Percentiles rank a stretch among this genome's conserved stretches.
Conservation (phyloP, 2,888 invertebrate genomes). For the Stenoptilia bipunctidactyla region DNA sequence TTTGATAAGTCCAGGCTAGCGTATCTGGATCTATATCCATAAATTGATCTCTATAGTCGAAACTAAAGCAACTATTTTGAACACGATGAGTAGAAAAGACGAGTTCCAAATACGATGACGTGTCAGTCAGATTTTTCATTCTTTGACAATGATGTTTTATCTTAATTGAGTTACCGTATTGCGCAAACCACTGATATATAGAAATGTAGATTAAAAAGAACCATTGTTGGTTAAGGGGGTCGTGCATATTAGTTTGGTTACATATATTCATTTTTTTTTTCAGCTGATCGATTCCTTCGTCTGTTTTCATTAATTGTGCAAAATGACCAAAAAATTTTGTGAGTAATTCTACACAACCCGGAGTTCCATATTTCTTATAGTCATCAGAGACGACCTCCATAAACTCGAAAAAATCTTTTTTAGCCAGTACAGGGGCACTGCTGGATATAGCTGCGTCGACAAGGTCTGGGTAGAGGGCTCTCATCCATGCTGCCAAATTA, state of each 20-base stretch:
- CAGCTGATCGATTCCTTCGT: not conserved
- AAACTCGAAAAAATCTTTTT: slow-evolving; percentile 8
- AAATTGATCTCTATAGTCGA: slow-evolving; percentile 28
- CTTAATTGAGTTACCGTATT: too few species aligned
- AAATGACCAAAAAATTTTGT: not conserved
- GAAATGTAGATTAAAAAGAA: not conserved
- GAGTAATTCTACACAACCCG: not conserved
- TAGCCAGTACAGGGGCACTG: slow-evolving; percentile 37
- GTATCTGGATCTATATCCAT: slow-evolving; percentile 20
- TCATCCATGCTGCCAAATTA: slow-evolving; percentile 55
- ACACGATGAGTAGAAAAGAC: slow-evolving; percentile 23
- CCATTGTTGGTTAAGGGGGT: slow-evolving; percentile 1
- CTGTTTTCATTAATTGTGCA: not conserved
- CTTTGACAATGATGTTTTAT: too few species aligned
- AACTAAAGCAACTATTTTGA: slow-evolving; percentile 34
- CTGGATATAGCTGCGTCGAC: slow-evolving; percentile 52
- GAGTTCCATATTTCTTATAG: not conserved
- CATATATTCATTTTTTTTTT: slow-evolving; percentile 6
- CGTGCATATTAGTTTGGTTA: not conserved
- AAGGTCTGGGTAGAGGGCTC: slow-evolving; percentile 50
- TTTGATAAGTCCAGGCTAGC: slow-evolving; percentile 77
- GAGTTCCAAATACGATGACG: too few species aligned
- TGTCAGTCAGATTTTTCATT: too few species aligned
- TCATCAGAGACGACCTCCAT: slow-evolving; percentile 2
- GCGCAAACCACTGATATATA: too few species aligned